Base-by-base conservation (phyloP, 1,140 invertebrate genomes). In the Ptiloglossa arizonensis region DNA sequence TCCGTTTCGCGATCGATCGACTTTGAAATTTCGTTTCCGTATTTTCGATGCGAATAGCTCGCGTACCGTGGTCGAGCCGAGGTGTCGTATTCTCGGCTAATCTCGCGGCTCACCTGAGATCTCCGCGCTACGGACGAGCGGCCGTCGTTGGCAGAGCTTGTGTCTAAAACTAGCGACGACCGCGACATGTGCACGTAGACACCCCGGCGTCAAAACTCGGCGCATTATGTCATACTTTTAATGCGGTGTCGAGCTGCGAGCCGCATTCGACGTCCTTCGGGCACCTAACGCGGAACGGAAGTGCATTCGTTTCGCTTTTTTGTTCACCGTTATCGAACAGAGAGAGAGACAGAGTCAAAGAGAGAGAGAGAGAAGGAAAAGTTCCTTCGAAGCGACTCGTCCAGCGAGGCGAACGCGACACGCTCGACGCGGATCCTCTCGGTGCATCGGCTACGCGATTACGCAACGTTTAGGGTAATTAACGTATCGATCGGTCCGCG, bases 171-270 rank as follows among this genome's bases (percentile, higher is more conserved):
- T 85, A 86, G 87, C 80, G 66, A 63, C 75, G 67, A 68, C 86
- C 81, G 86, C 85, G 88, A 86, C 87, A 88, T 84, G 83, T 83
- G 85, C 77, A 79, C 79, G 87, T 66, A 92, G 90, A 91, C 91
- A 90, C 79, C 75, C 57, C 80, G 90, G 90, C 91, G 89, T 91
- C 89, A 91, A 91, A 91, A 91, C 87, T 89, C 80, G 52, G 81
- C 70, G 77, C 80, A 86, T 90, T 90, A 90, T 90, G 84, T 88
- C 85, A 90, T 64, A 80, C 48, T 80, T 82, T 79, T 56, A 81
- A 77, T 15, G 22, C 48, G 60, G 32, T 24, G 38, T 44, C 22
- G 22, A 72, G 76, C n/a, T 29, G 44, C 22, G 22, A 35, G 24
- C 22, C 52, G 22, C 27, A 62, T 24, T 62, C 24, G 54, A 24